Base-by-base conservation (phyloP, 1,140 invertebrate species). In the Aporrectodea caliginosa region DNA sequence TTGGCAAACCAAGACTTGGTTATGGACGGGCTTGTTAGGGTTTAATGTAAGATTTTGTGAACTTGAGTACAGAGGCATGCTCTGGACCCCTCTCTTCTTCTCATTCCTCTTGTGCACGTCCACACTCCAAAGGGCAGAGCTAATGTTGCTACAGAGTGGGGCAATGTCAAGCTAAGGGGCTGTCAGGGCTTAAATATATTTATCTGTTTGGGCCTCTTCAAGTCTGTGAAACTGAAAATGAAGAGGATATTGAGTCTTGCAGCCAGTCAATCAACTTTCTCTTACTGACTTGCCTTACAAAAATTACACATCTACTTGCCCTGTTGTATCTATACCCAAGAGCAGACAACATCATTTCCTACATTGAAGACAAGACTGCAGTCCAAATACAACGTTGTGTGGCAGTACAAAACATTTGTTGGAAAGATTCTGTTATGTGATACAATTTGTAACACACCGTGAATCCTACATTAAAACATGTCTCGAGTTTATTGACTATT, bases 271-370 rank as follows among this genome's bases (percentile, higher is more conserved):
- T 32, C 34, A 16, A 27, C n/a, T n/a, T n/a, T n/a, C n/a, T n/a
- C 35, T 31, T 29, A 68, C 16, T 68, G 68, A 12, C 81, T 83
- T 2, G 79, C 77, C 16, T 83, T 91, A 43, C 85, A 85, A n/a
- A 74, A 86, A 89, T 78, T 89, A 90, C 84, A 83, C 86, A 68
- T 85, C 87, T 74, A 85, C 88, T 68, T 92, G 90, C 89, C 91
- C 93, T 32, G 85, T 84, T 93, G 69, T 94, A 93, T 85, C 88
- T 94, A 22, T 94, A 93, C 83, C 93, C 93, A 0, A 92, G 92
- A 82, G 89, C 90, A 1, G 93, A 94, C 84, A 88, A 90, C 31
- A 83, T 89, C 83, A 93, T 82, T 91, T 91, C 83, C 88, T 90
- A 35, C 72, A 86, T 90, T 75, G 86, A 89, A 76, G 84, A 89